phyloP scores from a whole-genome alignment of 2,113 vertebrate genomes.

The Corythaixoides concolor region DNA sequence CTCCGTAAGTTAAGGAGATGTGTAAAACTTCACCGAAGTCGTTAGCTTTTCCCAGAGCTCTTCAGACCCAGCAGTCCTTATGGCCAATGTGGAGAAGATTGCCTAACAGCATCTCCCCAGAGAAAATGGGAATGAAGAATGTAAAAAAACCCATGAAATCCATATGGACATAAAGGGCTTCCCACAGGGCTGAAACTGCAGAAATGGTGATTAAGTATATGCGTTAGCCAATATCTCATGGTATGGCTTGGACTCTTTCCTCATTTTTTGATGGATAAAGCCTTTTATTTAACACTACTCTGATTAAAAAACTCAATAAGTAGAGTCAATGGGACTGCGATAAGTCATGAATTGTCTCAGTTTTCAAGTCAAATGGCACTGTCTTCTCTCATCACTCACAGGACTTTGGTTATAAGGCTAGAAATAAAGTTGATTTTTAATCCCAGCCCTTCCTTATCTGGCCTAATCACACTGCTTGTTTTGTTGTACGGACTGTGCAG shows the following conservation, averaged over 20 bases:
- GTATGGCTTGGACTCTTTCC: background rate
- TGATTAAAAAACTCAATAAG: background rate
- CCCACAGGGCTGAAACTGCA: background rate
- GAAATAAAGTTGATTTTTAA: background rate
- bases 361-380: background rate
- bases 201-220: background rate
- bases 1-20: background rate
- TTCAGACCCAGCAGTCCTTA: background rate
- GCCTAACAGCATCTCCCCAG: background rate
- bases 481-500: background rate
- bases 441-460: background rate
- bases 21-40: background rate
- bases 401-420: background rate
- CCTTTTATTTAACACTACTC: background rate
- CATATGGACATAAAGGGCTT: background rate
- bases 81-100: fast-evolving
- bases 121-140: background rate
- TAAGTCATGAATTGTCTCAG: background rate
- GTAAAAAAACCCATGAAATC: background rate
- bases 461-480: background rate
- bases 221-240: background rate
- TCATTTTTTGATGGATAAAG: background rate
- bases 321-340: background rate
- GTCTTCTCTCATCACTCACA: background rate
- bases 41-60: background rate